Evolutionary conservation across 2,888 invertebrate species (phyloP), one percentile per base, ranked within the genome.

Genomic region (Scelioninae gen. 2): DNA sequence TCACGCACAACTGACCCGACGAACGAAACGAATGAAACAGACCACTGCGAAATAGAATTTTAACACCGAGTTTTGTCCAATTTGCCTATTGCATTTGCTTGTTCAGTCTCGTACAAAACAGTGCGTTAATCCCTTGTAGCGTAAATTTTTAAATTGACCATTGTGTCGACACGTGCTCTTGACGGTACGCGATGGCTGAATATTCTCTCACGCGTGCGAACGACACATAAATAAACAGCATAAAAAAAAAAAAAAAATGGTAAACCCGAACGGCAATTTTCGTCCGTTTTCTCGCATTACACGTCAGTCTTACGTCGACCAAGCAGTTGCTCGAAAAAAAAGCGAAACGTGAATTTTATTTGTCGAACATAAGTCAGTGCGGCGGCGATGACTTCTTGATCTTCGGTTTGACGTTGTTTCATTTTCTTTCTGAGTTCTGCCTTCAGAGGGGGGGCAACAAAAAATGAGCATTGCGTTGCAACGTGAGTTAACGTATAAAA

Each of bases 111-210:
- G 73, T 67, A 65, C 67, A 61, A 64, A 73, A 67, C 61, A 73
- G 61, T 35, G 61, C 57, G 73, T 63, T 73, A 73, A 73, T 73
- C 73, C 57, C 45, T 67, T 67, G 67, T 73, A 73, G 73, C 65
- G 57, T 68, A 73, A 68, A 73, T 73, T 73, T 73, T 73, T 73
- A 57, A 68, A 73, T 68, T 73, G 73, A 73, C 57, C 73, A 68
- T 68, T 63, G 68, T 73, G 73, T 63, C 67, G 57, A 68, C 73
- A 68, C 68, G 73, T 68, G 73, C 68, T 68, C 33, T 73, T 68
- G 73, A 73, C 63, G 52, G 53, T 52, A 35, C 18, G 15, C 68
- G 73, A 55, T 57, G 31, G 53, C 61, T 43, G 50, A 67, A 61
- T 63, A 67, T 39, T 61, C 60, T 67, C 55, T 55, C 52, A 41